Evolutionary conservation across 2,888 invertebrate genomes (phyloP).

Genomic region (Lucinisca nassula): DNA sequence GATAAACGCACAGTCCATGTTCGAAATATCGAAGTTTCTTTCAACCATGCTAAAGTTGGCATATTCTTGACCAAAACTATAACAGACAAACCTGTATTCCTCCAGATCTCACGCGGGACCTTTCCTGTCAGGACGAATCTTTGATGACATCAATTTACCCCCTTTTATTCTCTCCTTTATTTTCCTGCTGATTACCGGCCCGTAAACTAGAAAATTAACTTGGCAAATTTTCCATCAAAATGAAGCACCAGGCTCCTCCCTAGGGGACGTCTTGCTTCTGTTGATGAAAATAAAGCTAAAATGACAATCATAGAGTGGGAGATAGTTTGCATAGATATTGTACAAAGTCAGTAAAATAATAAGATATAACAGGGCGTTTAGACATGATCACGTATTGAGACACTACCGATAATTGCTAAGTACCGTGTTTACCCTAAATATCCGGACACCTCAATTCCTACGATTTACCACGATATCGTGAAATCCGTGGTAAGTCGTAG

Average conservation of each 20-base stretch:
- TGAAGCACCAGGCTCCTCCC: constrained; percentile 7
- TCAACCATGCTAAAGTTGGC: no score
- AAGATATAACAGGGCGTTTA: not conserved
- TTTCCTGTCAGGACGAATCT: constrained; percentile 10
- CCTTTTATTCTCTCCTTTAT: constrained; percentile 21
- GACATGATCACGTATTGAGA: not conserved
- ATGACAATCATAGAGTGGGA: constrained; percentile 11
- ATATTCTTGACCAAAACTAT: no score
- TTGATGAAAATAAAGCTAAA: constrained; percentile 12
- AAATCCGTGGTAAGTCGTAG: not conserved
- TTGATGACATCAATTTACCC: constrained; percentile 11
- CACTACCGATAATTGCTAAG: not conserved
- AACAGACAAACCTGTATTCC: not conserved
- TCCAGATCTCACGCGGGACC: constrained; percentile 11
- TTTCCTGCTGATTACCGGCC: constrained; percentile 15
- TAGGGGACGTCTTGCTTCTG: not conserved
- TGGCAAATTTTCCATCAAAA: constrained; percentile 13
- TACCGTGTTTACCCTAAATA: not conserved
- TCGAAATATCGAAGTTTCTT: no score
- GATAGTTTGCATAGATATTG: constrained; percentile 14
- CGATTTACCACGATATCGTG: not conserved
- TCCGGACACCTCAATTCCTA: not conserved
- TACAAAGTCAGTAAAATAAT: not conserved
- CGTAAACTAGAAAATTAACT: constrained; percentile 29
- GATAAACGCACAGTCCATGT: no score